Conservation (phyloP, 1,140 invertebrate genomes). For the Acromyrmex heyeri region DNA sequence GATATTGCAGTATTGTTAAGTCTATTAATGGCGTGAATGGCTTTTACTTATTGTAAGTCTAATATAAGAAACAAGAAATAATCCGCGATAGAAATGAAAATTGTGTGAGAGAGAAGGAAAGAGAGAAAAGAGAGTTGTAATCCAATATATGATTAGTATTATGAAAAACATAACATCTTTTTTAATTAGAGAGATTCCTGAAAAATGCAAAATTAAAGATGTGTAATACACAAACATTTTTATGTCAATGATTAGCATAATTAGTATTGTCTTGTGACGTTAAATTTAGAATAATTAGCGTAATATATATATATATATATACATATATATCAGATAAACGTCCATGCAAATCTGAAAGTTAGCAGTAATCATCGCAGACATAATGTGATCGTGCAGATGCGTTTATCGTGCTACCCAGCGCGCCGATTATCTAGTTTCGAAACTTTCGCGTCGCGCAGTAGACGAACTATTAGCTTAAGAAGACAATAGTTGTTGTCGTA, state of each 20-base stretch:
- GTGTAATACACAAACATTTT: neutral
- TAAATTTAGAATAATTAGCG: neutral
- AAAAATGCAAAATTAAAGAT: neutral
- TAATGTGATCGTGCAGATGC: slow-evolving; percentile 59
- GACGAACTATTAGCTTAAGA: slow-evolving; percentile 67
- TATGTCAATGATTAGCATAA: neutral
- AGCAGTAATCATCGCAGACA: slow-evolving; percentile 8
- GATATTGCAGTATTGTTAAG: neutral
- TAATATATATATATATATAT: neutral
- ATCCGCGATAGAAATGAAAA: neutral
- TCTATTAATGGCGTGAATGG: neutral
- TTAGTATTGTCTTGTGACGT: neutral
- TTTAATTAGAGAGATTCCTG: neutral
- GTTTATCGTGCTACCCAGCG: slow-evolving; percentile 58
- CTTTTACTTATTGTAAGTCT: slow-evolving; percentile 5
- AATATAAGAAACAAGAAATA: neutral
- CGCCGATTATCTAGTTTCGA: slow-evolving; percentile 65
- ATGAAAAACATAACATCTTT: neutral
- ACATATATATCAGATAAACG: slow-evolving; percentile 7
- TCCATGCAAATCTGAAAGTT: slow-evolving; percentile 52
- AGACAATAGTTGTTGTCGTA: slow-evolving; percentile 60
- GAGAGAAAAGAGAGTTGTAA: neutral
- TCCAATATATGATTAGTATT: neutral
- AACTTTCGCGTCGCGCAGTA: slow-evolving; percentile 36
- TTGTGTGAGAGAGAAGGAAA: neutral